Percentiles rank a stretch among this genome's conserved stretches.
Conservation (phyloP, 2,888 invertebrate species). For the Cryptocheilus praepositus region DNA sequence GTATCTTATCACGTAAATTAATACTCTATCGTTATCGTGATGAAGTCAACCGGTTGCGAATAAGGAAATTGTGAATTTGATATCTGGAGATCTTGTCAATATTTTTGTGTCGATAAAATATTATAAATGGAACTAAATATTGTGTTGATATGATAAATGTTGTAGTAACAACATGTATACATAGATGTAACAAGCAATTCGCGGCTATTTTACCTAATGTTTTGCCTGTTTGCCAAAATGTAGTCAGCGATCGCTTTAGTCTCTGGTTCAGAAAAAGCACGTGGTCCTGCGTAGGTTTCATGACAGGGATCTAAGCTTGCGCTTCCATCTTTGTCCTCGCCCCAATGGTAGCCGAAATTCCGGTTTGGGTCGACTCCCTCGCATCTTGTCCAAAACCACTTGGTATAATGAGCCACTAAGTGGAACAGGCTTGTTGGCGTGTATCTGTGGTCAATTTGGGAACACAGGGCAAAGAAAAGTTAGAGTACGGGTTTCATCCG, state of each 20-base stretch:
- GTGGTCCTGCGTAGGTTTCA: constrained; percentile 84
- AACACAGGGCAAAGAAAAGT: too few species aligned
- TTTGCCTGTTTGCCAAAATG: constrained; percentile 77
- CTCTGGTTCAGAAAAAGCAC: constrained; percentile 87
- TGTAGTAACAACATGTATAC: too few species aligned
- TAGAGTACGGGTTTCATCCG: too few species aligned
- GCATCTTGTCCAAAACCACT: constrained; percentile 80
- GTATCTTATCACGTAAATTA: too few species aligned
- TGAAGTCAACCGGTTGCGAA: too few species aligned
- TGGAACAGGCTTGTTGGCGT: constrained; percentile 61
- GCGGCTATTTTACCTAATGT: constrained; percentile 58
- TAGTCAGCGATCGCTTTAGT: constrained; percentile 81
- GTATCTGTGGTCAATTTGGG: constrained; percentile 20
- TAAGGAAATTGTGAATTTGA: too few species aligned
- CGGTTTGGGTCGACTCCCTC: constrained; percentile 86
- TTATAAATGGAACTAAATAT: not conserved
- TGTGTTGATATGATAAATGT: too few species aligned
- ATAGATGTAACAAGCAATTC: not conserved
- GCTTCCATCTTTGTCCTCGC: constrained; percentile 77
- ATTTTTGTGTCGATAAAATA: too few species aligned
- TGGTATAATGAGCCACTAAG: constrained; percentile 69
- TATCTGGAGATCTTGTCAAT: too few species aligned
- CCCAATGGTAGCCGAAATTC: constrained; percentile 87
- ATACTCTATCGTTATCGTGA: too few species aligned
- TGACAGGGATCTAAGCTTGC: constrained; percentile 84